phyloP scores from a whole-genome alignment of 2,797 vertebrate species.

The Schizothorax lantsangensis region DNA sequence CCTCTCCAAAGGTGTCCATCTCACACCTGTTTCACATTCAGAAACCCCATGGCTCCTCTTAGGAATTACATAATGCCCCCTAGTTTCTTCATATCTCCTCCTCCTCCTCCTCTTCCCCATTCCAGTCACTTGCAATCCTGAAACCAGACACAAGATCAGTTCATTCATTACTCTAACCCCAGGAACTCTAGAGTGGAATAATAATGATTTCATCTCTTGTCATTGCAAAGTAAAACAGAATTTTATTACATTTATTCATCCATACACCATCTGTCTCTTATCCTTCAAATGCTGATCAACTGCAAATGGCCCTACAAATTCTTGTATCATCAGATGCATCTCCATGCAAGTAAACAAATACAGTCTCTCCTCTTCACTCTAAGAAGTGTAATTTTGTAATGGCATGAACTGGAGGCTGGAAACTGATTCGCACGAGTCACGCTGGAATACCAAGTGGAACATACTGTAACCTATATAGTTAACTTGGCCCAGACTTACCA shows the following conservation, averaged over 20 bases:
- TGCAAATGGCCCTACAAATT: not conserved
- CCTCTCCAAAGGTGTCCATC: constrained; percentile 18
- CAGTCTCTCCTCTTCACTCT: constrained; percentile 22
- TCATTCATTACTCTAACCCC: constrained; percentile 37
- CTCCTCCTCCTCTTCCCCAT: not conserved
- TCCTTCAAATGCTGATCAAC: not conserved
- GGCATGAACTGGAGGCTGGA: not conserved
- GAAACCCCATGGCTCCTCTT: constrained; percentile 28
- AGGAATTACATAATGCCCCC: constrained; percentile 31
- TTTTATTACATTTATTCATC: not conserved
- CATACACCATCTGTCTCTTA: no score
- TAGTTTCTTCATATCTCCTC: not conserved
- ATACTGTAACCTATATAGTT: constrained; percentile 36
- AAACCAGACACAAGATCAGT: constrained; percentile 25
- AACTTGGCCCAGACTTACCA: constrained; percentile 42
- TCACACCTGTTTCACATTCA: constrained; percentile 37
- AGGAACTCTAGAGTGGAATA: constrained; percentile 18
- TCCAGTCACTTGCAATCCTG: not conserved
- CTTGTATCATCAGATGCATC: not conserved
- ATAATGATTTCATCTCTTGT: constrained; percentile 31
- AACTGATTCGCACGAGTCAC: constrained; percentile 23
- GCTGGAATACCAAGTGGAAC: constrained; percentile 45
- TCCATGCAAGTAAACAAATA: not conserved
- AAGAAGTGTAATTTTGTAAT: constrained; percentile 45
- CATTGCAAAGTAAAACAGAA: constrained; percentile 1